phyloP scores from a whole-genome alignment of 2,888 invertebrate species.

The Atherix ibis region DNA sequence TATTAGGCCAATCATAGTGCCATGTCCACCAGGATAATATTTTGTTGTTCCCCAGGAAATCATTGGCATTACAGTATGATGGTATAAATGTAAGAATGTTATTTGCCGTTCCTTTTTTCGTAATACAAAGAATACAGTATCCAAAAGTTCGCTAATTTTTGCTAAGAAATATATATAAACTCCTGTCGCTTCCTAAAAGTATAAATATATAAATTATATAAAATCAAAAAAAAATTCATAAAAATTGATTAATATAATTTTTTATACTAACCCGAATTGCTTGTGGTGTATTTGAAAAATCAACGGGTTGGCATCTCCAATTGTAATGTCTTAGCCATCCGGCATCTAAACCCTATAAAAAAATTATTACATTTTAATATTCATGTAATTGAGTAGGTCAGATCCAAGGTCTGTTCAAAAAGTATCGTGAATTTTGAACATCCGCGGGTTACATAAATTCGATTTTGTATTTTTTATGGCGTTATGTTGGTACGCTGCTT shows the following conservation, averaged over 20 bases:
- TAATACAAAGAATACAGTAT: conserved; percentile 85
- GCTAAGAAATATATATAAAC: conserved; percentile 78
- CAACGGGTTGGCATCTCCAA: conserved; percentile 84
- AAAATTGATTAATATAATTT: neutral
- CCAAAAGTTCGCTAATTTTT: conserved; percentile 78
- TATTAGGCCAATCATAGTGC: conserved; percentile 66
- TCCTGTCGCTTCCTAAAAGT: conserved; percentile 43
- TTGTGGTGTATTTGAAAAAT: conserved; percentile 56
- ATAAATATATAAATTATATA: conserved; percentile 5
- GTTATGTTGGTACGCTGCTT: too few relatives aligned
- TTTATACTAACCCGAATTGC: conserved; percentile 55
- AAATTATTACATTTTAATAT: too few relatives aligned
- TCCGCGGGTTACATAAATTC: too few relatives aligned
- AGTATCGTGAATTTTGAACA: too few relatives aligned
- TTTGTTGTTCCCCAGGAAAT: conserved; percentile 86
- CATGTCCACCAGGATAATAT: conserved; percentile 76
- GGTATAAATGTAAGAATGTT: conserved; percentile 81
- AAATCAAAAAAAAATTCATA: conserved; percentile 7
- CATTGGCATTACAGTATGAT: conserved; percentile 90
- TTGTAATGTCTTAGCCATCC: conserved; percentile 74
- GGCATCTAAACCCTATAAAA: conserved; percentile 49
- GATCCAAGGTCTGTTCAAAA: too few relatives aligned
- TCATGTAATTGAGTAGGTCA: too few relatives aligned
- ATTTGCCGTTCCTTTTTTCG: conserved; percentile 83
- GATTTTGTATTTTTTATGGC: too few relatives aligned